Evolutionary conservation across 2,113 vertebrate genomes (phyloP).

Genomic region (Struthidea cinerea): DNA sequence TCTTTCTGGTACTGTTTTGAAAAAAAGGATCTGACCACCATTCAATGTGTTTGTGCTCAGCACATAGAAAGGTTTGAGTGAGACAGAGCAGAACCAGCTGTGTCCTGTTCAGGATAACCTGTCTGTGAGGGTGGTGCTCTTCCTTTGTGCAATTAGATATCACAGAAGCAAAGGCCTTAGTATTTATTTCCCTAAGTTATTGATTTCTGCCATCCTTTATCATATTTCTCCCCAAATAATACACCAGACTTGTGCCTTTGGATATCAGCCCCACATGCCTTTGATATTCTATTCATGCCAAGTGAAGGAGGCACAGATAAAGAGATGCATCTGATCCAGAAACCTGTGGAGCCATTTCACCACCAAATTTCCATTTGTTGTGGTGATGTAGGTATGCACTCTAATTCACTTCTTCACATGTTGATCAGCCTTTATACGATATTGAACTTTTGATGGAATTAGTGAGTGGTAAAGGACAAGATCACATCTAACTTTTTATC

Average conservation of each 20-base stretch:
- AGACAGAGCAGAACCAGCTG: neutral
- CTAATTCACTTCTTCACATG: neutral
- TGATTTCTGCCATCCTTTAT: neutral
- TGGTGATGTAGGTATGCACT: neutral
- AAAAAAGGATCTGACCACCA: neutral
- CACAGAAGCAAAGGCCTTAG: neutral
- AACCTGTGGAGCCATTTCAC: neutral
- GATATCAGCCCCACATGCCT: rapidly evolving
- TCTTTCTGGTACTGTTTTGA: neutral
- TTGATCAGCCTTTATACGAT: neutral
- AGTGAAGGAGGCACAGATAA: neutral
- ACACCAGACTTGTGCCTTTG: rapidly evolving
- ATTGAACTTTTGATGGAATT: neutral
- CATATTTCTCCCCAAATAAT: neutral
- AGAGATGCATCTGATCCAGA: neutral
- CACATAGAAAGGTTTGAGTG: neutral
- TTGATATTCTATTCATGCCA: neutral
- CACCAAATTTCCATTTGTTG: neutral
- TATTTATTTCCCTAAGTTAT: neutral
- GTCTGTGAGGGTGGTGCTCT: rapidly evolving
- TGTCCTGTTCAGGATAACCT: neutral
- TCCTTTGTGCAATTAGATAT: neutral
- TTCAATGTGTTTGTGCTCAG: neutral
- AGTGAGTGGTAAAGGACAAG: neutral
- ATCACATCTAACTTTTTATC: neutral